Base-by-base conservation (phyloP, 2,888 invertebrate genomes). In the Scaptomyza reducta region DNA sequence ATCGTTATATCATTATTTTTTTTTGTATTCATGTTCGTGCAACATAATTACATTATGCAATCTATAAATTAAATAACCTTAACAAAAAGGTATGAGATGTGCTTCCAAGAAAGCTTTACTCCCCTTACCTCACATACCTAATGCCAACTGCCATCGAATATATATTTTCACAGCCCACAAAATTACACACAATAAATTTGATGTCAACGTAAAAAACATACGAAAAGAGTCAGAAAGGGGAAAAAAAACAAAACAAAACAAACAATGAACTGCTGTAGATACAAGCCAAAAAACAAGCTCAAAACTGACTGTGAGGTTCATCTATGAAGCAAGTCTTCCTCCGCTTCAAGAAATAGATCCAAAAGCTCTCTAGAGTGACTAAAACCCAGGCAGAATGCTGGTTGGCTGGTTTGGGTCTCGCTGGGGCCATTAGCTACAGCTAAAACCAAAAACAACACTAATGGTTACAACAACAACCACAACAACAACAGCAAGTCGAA, bases 121-220 rank as follows among this genome's bases (percentile, higher is more conserved):
- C 46, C 0, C 9, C 6, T 13, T 14, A 3, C 10, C 61, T 29
- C 11, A 25, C 44, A 27, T 44, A n/a, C 10, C 35, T 59, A 54
- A 53, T 65, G 44, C 35, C 31, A 46, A 73, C 40, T 45, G 44
- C 10, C 58, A 54, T 53, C 67, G 53, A n/a, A n/a, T n/a, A 61
- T 71, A 61, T 58, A 56, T 83, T 83, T 74, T 80, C 77, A 80
- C 83, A 80, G 80, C 71, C 63, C 77, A 70, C 79, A 80, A 40
- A 79, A 78, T 82, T 73, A 74, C 79, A 65, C 63, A 74, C 70
- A 80, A 81, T 79, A 73, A 78, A 84, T 82, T 77, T 78, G 78
- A 78, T 82, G 84, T 84, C 84, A 82, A 75, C 68, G 33, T 45
- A 44, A 55, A 49, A 41, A 60, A 54, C 45, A 63, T 14, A 7